A percentile compares a stretch with the other conserved stretches of the same genome.
Conservation (phyloP, 2,797 vertebrate genomes). For the Cichlasoma orientale region DNA sequence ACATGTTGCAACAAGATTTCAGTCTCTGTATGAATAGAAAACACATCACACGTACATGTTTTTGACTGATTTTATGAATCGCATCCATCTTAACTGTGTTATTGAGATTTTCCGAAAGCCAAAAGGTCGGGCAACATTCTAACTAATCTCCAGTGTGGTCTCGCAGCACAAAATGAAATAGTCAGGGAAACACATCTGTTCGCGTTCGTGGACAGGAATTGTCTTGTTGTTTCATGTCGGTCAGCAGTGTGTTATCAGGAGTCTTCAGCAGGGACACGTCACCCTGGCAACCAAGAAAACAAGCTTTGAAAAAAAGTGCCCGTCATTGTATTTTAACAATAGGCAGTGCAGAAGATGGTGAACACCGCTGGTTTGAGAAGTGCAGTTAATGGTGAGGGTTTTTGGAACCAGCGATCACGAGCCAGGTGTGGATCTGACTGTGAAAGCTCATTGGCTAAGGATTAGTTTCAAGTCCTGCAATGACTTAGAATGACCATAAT, state of each 20-base stretch:
- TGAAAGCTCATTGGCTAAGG: neutral
- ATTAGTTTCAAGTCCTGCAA: rapidly evolving
- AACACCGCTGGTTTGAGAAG: neutral
- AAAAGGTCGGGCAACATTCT: neutral
- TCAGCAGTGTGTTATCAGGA: neutral
- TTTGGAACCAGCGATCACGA: neutral
- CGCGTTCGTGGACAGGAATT: neutral
- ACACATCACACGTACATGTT: neutral
- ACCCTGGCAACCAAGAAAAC: rapidly evolving
- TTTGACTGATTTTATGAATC: neutral
- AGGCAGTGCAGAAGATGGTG: rapidly evolving
- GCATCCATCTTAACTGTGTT: neutral
- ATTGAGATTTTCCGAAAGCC: neutral
- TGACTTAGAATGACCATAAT: neutral
- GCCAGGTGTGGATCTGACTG: neutral
- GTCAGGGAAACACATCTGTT: neutral
- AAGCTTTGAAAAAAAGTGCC: neutral
- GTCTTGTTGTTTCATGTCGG: neutral
- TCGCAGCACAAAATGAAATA: neutral
- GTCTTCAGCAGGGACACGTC: neutral
- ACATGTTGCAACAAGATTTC: neutral
- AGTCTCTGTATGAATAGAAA: neutral
- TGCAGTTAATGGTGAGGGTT: rapidly evolving
- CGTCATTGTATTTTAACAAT: neutral
- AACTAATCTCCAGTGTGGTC: neutral